phyloP scores from a whole-genome alignment of 2,797 vertebrate species.

The Dicrostonyx torquatus region DNA sequence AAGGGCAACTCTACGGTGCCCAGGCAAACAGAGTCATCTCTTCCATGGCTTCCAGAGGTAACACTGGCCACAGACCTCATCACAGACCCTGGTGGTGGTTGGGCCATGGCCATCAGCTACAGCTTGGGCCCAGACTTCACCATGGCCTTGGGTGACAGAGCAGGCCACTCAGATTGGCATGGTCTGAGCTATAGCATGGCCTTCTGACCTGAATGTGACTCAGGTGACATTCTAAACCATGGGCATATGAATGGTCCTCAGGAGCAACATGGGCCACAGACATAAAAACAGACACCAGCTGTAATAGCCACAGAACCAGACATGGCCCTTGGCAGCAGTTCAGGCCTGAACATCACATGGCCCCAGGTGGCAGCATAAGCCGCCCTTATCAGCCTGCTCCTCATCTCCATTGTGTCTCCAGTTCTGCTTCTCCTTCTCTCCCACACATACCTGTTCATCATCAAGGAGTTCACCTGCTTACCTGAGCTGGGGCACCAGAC shows the following conservation, averaged over 20 bases:
- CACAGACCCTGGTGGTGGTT: neutral
- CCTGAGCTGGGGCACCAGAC: no score
- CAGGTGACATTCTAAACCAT: no score
- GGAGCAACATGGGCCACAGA: no score
- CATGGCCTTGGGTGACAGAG: neutral
- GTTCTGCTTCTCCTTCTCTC: neutral
- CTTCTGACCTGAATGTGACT: neutral
- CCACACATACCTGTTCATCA: neutral
- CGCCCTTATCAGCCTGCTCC: no score
- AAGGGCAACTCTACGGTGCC: neutral
- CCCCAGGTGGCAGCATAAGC: no score
- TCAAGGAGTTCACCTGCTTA: no score
- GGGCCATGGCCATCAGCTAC: neutral
- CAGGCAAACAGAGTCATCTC: neutral
- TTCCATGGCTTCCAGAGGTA: neutral
- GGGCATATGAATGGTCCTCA: no score
- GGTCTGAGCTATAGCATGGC: neutral
- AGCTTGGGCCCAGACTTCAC: neutral
- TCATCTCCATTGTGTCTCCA: no score
- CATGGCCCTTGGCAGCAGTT: no score
- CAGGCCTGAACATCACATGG: no score
- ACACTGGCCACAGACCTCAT: neutral
- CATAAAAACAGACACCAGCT: no score
- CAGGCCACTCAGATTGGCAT: neutral
- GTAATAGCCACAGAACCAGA: no score